Conservation (phyloP, 2,113 vertebrate genomes). For the Colinus virginianus region DNA sequence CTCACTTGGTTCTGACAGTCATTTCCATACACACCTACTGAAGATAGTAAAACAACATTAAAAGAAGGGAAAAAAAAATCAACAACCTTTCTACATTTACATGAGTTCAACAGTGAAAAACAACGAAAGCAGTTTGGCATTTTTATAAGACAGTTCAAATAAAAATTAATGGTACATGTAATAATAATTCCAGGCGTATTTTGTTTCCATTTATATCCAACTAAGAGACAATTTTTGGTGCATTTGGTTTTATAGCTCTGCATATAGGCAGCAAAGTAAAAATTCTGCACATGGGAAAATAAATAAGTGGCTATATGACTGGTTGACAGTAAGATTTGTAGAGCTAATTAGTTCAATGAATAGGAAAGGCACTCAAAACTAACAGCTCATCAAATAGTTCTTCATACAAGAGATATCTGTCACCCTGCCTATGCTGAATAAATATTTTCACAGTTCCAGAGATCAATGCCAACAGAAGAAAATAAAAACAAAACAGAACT, state of each 20-base stretch:
- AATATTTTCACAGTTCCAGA: conserved; percentile 42
- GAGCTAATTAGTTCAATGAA: conserved; percentile 73
- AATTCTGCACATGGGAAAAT: conserved; percentile 47
- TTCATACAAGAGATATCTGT: conserved; percentile 66
- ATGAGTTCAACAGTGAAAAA: conserved; percentile 6
- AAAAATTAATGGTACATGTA: conserved; percentile 73
- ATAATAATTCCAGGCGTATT: conserved; percentile 68
- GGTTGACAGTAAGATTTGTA: conserved; percentile 70
- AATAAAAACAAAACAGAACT: neutral
- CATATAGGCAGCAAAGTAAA: conserved; percentile 36
- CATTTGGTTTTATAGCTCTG: conserved; percentile 59
- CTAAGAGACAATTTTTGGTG: conserved; percentile 64
- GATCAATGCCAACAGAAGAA: conserved; percentile 21
- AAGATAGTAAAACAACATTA: neutral
- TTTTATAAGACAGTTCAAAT: conserved; percentile 66
- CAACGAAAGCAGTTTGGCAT: conserved; percentile 38
- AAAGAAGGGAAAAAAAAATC: neutral
- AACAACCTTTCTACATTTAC: neutral
- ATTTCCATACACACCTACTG: neutral
- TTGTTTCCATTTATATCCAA: conserved; percentile 68
- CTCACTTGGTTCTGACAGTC: neutral
- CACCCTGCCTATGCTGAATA: conserved; percentile 52
- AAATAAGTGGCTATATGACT: conserved; percentile 66
- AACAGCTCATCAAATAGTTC: conserved; percentile 70
- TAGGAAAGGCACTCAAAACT: conserved; percentile 71